phyloP scores from a whole-genome alignment of 1,140 invertebrate genomes.

The Drosophila persimilis region DNA sequence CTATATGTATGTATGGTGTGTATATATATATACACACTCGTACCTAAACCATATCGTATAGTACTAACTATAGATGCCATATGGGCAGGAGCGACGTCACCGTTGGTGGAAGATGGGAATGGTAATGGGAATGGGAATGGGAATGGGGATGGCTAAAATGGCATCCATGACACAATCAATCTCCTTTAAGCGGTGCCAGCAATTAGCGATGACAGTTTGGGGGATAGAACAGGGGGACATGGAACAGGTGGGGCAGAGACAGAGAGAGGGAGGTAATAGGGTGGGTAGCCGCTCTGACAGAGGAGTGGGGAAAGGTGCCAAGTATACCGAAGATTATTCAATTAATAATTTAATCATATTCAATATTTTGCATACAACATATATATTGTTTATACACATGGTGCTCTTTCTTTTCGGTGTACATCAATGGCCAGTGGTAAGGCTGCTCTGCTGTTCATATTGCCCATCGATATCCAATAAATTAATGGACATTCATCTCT shows the following conservation, averaged over 20 bases:
- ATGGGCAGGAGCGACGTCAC: conserved; percentile 43
- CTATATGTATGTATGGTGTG: conserved; percentile 25
- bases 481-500: conserved; percentile 10
- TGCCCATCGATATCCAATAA: conserved; percentile 43
- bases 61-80: conserved; percentile 13
- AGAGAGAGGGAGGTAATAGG: not conserved
- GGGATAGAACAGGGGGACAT: not conserved
- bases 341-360: too few relatives aligned
- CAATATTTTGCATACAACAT: too few relatives aligned
- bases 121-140: not conserved
- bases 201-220: conserved; percentile 58
- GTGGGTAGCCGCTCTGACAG: too few relatives aligned
- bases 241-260: conserved; percentile 1
- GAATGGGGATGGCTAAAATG: not conserved
- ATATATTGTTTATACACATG: too few relatives aligned
- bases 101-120: conserved; percentile 18
- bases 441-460: too few relatives aligned
- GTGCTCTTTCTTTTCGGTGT: too few relatives aligned
- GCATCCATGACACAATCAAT: conserved; percentile 62
- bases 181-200: conserved; percentile 56
- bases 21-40: not conserved
- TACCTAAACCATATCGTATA: not conserved
- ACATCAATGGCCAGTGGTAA: too few relatives aligned
- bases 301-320: not conserved
- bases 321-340: too few relatives aligned